Conservation (phyloP, 2,113 vertebrate species). For the Strix aluco region DNA sequence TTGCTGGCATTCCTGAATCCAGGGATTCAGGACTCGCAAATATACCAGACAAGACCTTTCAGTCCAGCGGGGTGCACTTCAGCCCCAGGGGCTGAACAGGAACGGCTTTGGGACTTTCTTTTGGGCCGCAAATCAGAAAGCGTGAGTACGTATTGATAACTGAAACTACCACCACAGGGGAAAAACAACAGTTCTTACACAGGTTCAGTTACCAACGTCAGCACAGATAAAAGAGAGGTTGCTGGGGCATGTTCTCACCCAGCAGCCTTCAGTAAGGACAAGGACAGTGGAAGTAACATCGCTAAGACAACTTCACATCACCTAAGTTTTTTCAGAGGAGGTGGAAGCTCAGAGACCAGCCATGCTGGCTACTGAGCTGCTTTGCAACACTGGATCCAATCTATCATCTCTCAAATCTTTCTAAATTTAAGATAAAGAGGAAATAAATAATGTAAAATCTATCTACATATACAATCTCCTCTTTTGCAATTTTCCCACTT, state of each 20-base stretch:
- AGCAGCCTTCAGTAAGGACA: neutral
- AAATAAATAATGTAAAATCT: neutral
- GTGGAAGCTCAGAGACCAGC: neutral
- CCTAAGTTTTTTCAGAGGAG: neutral
- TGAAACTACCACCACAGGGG: neutral
- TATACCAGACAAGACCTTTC: neutral
- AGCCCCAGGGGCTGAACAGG: neutral
- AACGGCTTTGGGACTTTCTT: neutral
- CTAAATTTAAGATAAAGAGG: neutral
- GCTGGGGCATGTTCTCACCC: neutral
- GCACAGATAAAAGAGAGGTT: neutral
- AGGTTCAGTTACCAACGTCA: neutral
- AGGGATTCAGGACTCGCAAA: neutral
- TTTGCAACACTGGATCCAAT: neutral
- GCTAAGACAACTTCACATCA: neutral
- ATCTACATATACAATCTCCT: neutral
- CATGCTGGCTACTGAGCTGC: neutral
- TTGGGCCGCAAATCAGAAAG: neutral
- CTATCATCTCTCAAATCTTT: neutral
- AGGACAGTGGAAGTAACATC: neutral
- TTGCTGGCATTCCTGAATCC: neutral
- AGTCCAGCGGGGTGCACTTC: neutral
- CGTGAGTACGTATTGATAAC: neutral
- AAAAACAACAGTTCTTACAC: rapidly evolving
- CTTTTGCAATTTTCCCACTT: neutral